phyloP scores from a whole-genome alignment of 1,140 invertebrate genomes.

The Ridgeia piscesae region DNA sequence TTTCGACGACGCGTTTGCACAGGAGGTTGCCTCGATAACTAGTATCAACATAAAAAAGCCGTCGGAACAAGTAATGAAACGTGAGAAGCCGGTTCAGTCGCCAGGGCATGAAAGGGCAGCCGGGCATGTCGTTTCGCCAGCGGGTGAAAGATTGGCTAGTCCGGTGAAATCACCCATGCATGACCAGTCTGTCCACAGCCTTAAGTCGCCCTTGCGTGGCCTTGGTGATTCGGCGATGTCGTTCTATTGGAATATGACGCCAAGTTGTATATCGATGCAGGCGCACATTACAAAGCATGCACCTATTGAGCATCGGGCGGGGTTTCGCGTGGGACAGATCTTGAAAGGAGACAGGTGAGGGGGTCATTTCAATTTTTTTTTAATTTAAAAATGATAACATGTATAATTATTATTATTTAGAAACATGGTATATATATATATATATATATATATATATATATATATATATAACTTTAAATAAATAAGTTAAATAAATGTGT shows the following conservation, averaged over 20 bases:
- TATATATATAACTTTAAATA: too few species aligned
- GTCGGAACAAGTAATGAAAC: not conserved
- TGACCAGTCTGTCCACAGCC: not conserved
- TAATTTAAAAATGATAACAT: too few species aligned
- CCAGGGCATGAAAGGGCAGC: not conserved
- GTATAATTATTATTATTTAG: too few species aligned
- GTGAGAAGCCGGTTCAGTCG: not conserved
- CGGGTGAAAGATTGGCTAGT: not conserved
- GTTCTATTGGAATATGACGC: conserved; percentile 47
- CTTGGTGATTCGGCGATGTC: not conserved
- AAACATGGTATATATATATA: too few species aligned
- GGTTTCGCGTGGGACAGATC: conserved; percentile 44
- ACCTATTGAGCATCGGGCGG: conserved; percentile 22
- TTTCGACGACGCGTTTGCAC: conserved; percentile 8
- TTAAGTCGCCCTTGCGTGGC: not conserved
- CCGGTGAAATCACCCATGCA: not conserved
- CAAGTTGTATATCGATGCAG: conserved; percentile 47
- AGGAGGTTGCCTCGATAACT: not conserved
- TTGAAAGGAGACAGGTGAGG: conserved; percentile 41
- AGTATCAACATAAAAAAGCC: not conserved
- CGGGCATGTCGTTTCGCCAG: not conserved
- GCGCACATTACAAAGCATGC: conserved; percentile 40
- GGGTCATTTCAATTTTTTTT: too few species aligned
- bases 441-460: too few species aligned
- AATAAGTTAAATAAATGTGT: too few species aligned